phyloP scores from a whole-genome alignment of 2,888 invertebrate genomes.

The Orthonevra nobilis region DNA sequence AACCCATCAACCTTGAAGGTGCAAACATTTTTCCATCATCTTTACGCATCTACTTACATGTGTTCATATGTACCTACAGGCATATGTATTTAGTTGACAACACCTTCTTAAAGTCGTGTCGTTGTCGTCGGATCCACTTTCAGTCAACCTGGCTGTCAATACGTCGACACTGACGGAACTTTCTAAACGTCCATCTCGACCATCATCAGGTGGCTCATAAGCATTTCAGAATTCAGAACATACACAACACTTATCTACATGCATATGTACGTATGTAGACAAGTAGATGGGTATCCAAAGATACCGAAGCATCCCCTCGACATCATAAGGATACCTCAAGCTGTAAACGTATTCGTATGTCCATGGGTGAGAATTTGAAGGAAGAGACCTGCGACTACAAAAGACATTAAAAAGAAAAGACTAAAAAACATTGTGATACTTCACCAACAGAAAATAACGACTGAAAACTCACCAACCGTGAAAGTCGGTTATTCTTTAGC shows the following conservation, averaged over 20 bases:
- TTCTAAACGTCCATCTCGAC: conserved; percentile 23
- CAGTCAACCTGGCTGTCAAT: neutral
- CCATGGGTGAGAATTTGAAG: neutral
- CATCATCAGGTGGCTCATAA: conserved; percentile 33
- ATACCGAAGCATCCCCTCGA: conserved; percentile 21
- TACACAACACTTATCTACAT: conserved; percentile 19
- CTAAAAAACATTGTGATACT: neutral
- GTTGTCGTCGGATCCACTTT: neutral
- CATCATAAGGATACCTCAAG: conserved; percentile 31
- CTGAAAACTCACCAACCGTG: conserved; percentile 55
- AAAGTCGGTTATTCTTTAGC: conserved; percentile 49
- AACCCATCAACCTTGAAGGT: neutral
- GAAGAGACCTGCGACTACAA: neutral
- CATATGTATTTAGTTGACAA: neutral
- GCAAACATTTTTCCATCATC: neutral
- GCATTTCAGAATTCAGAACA: conserved; percentile 8
- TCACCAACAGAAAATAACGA: conserved; percentile 29
- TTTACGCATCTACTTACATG: too few species aligned
- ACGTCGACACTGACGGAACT: conserved; percentile 4
- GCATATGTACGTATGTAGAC: too few species aligned
- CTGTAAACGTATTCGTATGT: conserved; percentile 30
- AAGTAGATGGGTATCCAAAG: too few species aligned
- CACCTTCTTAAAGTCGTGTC: neutral
- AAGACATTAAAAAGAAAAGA: conserved; percentile 1
- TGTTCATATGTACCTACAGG: neutral